phyloP scores from a whole-genome alignment of 2,888 invertebrate species.

The Stenodema calcarata region DNA sequence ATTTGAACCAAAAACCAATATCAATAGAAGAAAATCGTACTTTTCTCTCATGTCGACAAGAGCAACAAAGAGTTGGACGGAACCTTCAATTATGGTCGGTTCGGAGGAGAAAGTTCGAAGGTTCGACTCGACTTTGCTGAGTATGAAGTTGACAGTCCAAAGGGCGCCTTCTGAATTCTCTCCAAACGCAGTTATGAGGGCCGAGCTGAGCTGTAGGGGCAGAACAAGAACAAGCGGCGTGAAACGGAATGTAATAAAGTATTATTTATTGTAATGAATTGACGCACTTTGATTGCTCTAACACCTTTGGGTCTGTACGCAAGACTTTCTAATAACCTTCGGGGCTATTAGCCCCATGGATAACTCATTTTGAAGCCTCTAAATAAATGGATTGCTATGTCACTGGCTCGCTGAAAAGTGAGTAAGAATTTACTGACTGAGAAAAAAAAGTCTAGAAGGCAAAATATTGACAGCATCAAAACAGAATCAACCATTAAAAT shows the following conservation, averaged over 20 bases:
- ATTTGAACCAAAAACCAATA: not conserved
- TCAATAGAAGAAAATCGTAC: constrained; percentile 20
- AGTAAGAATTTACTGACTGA: no score
- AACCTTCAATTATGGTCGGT: constrained; percentile 68
- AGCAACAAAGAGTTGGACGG: constrained; percentile 68
- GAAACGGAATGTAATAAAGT: constrained; percentile 48
- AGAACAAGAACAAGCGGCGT: not conserved
- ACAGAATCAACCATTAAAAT: no score
- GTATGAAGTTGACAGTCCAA: constrained; percentile 70
- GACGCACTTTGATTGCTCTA: no score
- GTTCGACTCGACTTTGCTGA: constrained; percentile 71
- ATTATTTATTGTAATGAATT: no score
- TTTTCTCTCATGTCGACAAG: constrained; percentile 61
- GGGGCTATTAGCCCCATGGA: no score
- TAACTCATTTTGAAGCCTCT: no score
- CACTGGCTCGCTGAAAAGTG: no score
- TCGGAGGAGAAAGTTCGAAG: constrained; percentile 70
- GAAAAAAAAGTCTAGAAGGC: no score
- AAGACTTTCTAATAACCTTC: no score
- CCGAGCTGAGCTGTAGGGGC: constrained; percentile 67
- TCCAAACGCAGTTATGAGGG: constrained; percentile 70
- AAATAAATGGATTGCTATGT: no score
- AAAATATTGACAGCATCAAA: no score
- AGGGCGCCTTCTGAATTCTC: constrained; percentile 71
- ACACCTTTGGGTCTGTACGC: no score